Base-by-base conservation (phyloP, 2,888 invertebrate species). In the Drosophila fulvimacula region DNA sequence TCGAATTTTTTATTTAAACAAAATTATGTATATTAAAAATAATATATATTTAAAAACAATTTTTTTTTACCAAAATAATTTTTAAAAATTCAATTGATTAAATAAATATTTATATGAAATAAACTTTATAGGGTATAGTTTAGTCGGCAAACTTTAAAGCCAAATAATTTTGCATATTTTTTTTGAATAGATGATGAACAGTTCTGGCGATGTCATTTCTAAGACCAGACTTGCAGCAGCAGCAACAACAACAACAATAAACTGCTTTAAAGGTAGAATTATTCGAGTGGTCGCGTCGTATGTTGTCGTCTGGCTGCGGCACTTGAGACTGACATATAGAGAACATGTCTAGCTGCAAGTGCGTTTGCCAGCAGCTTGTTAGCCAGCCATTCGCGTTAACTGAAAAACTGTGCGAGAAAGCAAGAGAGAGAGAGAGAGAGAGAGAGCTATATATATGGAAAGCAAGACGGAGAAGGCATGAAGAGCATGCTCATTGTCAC, bases 251-350 rank as follows among this genome's bases (percentile, higher is more conserved):
- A 10, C 32, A 30, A 30, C 19, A 59, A 44, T 5, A 49, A 49
- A 7, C 46, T 32, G 46, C 46, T 27, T 46, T 57, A 44, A 73
- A 68, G 61, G 63, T 59, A 17, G 46, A 36, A 49, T 19, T 27
- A 48, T 60, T 68, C 42, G 61, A 64, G 79, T 68, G 56, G 36
- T 41, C 42, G 61, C 57, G 41, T 48, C 57, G 60, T 39, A 51
- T 70, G 64, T 65, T 67, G 79, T 82, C 81, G 81, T 86, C 87
- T 83, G 87, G 89, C 62, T 64, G 73, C 73, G 81, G 48, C 69
- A 80, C 83, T 83, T 80, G 83, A 83, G 89, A 83, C 89, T 88
- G 83, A 86, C 83, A 88, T 77, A 86, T 80, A 77, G 75, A 77
- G 81, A 86, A 83, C 83, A 73, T 75, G 87, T 83, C 84, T 82